phyloP scores from a whole-genome alignment of 2,113 vertebrate species.

The Pongo abelii region DNA sequence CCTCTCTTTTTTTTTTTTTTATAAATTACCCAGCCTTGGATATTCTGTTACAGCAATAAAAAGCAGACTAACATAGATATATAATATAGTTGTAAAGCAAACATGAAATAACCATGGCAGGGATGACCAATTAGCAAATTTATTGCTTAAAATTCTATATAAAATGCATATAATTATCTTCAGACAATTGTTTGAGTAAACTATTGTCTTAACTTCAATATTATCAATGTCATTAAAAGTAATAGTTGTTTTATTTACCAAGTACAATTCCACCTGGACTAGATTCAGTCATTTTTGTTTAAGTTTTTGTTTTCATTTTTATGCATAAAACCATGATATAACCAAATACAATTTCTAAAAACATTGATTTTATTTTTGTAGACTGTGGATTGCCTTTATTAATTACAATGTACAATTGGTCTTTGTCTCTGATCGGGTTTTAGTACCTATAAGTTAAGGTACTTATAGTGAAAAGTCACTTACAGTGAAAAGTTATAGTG shows the following conservation, averaged over 20 bases:
- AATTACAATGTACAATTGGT: neutral
- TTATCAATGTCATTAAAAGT: neutral
- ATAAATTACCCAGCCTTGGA: neutral
- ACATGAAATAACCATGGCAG: neutral
- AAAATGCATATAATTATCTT: neutral
- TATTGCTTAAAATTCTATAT: neutral
- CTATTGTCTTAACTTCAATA: neutral
- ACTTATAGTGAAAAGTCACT: too few species aligned
- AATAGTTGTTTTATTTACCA: constrained; percentile 20
- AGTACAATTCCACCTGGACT: neutral
- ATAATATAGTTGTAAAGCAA: neutral
- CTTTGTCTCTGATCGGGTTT: constrained; percentile 22
- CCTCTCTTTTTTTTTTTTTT: neutral
- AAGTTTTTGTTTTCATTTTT: neutral
- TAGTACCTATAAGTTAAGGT: too few species aligned
- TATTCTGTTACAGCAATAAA: neutral
- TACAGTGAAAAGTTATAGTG: too few species aligned
- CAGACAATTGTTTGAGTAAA: neutral
- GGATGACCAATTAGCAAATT: neutral
- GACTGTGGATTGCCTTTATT: neutral
- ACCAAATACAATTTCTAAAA: neutral
- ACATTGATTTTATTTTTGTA: neutral
- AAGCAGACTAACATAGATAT: neutral
- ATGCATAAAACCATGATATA: neutral
- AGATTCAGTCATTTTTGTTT: neutral